A percentile compares a stretch with the other conserved stretches of the same genome.
Conservation (phyloP, 1,140 invertebrate genomes). For the Propsilocerus akamusi region DNA sequence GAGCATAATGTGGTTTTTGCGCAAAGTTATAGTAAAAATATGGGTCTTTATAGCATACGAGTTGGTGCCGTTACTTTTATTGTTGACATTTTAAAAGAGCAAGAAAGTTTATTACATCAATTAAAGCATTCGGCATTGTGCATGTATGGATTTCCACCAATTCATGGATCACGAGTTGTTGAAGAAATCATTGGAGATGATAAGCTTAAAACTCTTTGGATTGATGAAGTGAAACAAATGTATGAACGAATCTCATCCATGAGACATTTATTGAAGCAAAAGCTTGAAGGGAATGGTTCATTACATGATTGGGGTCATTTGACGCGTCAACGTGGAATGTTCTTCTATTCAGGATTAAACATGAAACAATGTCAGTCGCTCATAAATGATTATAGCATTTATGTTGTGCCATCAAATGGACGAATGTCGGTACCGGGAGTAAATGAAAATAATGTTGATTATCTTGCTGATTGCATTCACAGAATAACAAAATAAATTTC, state of each 20-base stretch:
- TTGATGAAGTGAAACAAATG: slow-evolving; percentile 89
- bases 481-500: slow-evolving; percentile 71
- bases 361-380: slow-evolving; percentile 77
- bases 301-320: slow-evolving; percentile 83
- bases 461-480: slow-evolving; percentile 80
- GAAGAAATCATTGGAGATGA: slow-evolving; percentile 57
- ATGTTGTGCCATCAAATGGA: slow-evolving; percentile 96
- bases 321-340: slow-evolving; percentile 99
- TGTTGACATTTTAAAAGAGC: slow-evolving; percentile 61
- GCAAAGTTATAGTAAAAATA: slow-evolving; percentile 98
- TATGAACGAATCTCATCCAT: slow-evolving; percentile 92
- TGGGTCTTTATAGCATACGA: slow-evolving; percentile 84
- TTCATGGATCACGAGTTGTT: slow-evolving; percentile 85
- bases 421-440: slow-evolving; percentile 97
- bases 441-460: slow-evolving; percentile 87
- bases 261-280: slow-evolving; percentile 52
- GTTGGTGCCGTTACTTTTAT: slow-evolving; percentile 79
- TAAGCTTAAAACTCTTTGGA: slow-evolving; percentile 60
- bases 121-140: slow-evolving; percentile 90
- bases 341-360: slow-evolving; percentile 92
- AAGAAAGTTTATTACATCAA: slow-evolving; percentile 76
- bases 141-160: slow-evolving; percentile 95
- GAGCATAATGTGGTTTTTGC: slow-evolving; percentile 78
- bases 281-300: slow-evolving; percentile 60
- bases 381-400: slow-evolving; percentile 87